These are phyloP conservation scores for Podiceps cristatus DNA, from an alignment of 2,113 vertebrate species.

Conservation along the genomic window DNA sequence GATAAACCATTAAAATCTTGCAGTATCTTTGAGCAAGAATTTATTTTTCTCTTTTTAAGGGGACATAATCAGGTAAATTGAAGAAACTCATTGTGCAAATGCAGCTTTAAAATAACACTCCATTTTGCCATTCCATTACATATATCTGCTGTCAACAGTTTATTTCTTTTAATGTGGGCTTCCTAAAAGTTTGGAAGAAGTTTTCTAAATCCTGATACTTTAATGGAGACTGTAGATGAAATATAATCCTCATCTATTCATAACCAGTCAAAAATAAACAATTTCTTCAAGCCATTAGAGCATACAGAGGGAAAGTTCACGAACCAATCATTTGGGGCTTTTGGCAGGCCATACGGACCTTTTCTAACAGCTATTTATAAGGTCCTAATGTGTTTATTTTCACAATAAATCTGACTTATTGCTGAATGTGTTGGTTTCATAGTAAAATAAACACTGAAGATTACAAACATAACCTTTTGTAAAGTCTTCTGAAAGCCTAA, in stretches of 20 bases:
- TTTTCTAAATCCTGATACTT: slow-evolving; percentile 53
- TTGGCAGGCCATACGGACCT: slow-evolving; percentile 72
- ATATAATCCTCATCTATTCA: slow-evolving; percentile 69
- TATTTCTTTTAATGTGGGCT: slow-evolving; percentile 37
- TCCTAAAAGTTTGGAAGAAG: slow-evolving; percentile 55
- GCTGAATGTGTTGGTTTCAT: slow-evolving; percentile 72
- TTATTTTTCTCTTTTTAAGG: background rate
- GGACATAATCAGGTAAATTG: background rate
- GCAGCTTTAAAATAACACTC: slow-evolving; percentile 43
- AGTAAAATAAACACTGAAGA: slow-evolving; percentile 73
- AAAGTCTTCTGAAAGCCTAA: slow-evolving; percentile 44
- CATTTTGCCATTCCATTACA: background rate
- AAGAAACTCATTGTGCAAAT: slow-evolving; percentile 1
- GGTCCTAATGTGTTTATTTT: slow-evolving; percentile 74
- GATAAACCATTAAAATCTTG: background rate
- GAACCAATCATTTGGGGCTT: slow-evolving; percentile 70
- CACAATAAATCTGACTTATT: slow-evolving; percentile 74
- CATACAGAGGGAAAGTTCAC: slow-evolving; percentile 68
- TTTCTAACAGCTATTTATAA: slow-evolving; percentile 74
- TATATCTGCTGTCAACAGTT: slow-evolving; percentile 52
- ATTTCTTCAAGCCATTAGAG: slow-evolving; percentile 58
- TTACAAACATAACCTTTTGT: slow-evolving; percentile 70
- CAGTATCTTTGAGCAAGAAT: background rate
- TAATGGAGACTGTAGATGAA: slow-evolving; percentile 58
- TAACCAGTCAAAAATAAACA: slow-evolving; percentile 60